Base-by-base conservation (phyloP, 2,888 invertebrate genomes). In the Plusia festucae region DNA sequence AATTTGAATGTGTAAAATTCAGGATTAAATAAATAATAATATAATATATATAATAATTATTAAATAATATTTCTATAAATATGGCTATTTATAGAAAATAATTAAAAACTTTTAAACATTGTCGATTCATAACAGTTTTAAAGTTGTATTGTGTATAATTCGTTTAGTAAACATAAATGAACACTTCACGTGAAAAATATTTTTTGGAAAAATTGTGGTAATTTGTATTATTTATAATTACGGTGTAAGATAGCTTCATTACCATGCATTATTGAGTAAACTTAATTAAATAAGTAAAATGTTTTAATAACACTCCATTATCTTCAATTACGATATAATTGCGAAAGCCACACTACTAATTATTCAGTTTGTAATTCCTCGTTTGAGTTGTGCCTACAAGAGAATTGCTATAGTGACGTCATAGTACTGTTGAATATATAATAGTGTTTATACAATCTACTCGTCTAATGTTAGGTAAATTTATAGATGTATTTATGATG, bases 211-310 rank as follows among this genome's bases (percentile, higher is more conserved):
- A n/a, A n/a, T n/a, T n/a, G n/a, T n/a, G n/a, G n/a, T n/a, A n/a
- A n/a, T n/a, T 18, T 8, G 8, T 18, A 18, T 9, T 9, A 46
- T 46, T 46, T 16, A 46, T 46, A 1, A 46, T 46, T 6, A n/a
- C 15, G 13, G 2, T 15, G 15, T 57, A 13, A 20, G 44, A 44
- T 46, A 16, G n/a, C 49, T 44, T 40, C 2, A 54, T 32, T 52
- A 13, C 0, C 20, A 30, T 40, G 52, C 46, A 68, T 55, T 16
- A 68, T 55, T 55, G 58, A 71, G 7, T 8, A 7, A 3, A 57
- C 30, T 73, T 60, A 46, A 74, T 68, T 56, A 27, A 46, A 44
- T 59, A 65, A 55, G 5, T 73, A 18, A 73, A 44, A 57, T 22
- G 40, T 15, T 55, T 61, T 55, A 75, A 74, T 59, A 52, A 52